phyloP scores from a whole-genome alignment of 2,113 vertebrate genomes.

The Manacus vitellinus region DNA sequence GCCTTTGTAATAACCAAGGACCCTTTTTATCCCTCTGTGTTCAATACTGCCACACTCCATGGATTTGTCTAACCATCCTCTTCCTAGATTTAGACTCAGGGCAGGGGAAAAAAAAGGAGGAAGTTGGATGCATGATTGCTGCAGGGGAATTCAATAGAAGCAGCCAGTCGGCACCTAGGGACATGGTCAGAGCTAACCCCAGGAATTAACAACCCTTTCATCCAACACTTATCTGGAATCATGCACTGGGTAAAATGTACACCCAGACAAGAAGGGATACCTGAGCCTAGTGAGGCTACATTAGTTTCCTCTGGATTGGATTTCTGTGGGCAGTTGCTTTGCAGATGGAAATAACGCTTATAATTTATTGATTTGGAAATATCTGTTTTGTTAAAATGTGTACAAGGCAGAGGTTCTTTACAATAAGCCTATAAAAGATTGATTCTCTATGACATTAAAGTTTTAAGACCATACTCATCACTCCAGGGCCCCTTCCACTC shows the following conservation, averaged over 20 bases:
- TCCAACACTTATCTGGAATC: neutral
- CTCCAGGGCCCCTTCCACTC: conserved; percentile 79
- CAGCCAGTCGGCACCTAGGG: neutral
- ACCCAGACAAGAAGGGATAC: neutral
- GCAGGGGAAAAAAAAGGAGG: neutral
- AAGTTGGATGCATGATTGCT: neutral
- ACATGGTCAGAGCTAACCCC: neutral
- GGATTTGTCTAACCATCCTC: neutral
- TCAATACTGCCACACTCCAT: neutral
- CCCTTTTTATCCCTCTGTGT: neutral
- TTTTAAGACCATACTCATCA: conserved; percentile 61
- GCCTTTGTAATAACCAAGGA: neutral
- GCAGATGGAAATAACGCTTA: neutral
- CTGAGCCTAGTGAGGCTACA: neutral
- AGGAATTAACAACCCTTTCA: neutral
- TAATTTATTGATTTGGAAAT: neutral
- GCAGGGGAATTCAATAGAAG: neutral
- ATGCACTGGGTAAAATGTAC: neutral
- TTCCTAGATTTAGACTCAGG: neutral
- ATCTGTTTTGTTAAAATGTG: neutral
- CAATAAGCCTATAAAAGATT: neutral
- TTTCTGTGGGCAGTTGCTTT: neutral
- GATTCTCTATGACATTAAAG: neutral
- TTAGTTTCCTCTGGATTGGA: neutral
- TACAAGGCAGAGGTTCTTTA: neutral